Percentiles rank a stretch among this genome's conserved stretches.
phyloP scores from a whole-genome alignment of 2,888 invertebrate species.

The Morpho achilles region DNA sequence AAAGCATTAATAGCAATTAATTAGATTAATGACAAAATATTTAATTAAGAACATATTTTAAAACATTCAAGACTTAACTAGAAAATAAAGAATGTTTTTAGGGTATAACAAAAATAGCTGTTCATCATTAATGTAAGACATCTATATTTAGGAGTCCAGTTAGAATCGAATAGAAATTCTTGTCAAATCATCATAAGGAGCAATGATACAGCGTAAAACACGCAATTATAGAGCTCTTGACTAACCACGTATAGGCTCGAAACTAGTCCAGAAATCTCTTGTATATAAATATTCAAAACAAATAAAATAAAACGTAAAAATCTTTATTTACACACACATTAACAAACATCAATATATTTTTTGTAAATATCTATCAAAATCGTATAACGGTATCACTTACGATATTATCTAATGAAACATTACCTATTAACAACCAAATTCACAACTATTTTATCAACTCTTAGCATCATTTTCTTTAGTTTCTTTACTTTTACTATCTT shows the following conservation, averaged over 20 bases:
- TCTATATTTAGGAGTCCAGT: too few relatives aligned
- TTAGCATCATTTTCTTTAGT: constrained; percentile 44
- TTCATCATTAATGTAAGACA: too few relatives aligned
- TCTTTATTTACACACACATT: constrained; percentile 57
- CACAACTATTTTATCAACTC: constrained; percentile 43
- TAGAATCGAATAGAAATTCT: too few relatives aligned
- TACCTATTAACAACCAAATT: constrained; percentile 16
- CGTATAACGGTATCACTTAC: constrained; percentile 22
- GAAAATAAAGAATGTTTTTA: too few relatives aligned
- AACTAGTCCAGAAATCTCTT: background rate
- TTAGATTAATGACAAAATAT: too few relatives aligned
- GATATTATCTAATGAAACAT: constrained; percentile 15
- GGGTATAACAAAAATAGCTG: too few relatives aligned
- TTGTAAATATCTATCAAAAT: constrained; percentile 16
- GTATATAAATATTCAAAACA: background rate
- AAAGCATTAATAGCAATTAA: too few relatives aligned
- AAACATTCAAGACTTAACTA: too few relatives aligned
- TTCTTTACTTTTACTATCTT: constrained; percentile 45
- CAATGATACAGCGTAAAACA: too few relatives aligned
- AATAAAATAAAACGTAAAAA: constrained; percentile 36
- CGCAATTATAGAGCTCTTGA: too few relatives aligned
- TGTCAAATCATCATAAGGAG: too few relatives aligned
- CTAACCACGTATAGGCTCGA: background rate
- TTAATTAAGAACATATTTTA: too few relatives aligned
- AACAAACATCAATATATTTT: constrained; percentile 40